Conservation (phyloP, 2,113 vertebrate genomes). For the Loxodonta africana region DNA sequence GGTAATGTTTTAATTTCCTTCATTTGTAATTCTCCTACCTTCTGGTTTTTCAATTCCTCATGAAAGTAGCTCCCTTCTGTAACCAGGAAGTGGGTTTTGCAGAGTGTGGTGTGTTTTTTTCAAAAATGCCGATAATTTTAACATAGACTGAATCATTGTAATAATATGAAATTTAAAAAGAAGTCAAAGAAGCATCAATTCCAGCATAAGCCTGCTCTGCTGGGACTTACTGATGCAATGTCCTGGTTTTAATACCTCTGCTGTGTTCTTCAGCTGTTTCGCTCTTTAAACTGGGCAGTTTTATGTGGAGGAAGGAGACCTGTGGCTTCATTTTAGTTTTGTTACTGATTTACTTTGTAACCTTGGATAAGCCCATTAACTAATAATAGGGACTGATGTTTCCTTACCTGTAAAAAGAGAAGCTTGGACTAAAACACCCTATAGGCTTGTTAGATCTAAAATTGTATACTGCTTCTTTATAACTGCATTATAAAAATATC, state of each 20-base stretch:
- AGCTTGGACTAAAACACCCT: not conserved
- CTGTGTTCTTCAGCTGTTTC: not conserved
- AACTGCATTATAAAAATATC: not conserved
- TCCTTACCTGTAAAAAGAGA: slow-evolving; percentile 5
- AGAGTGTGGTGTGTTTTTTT: not conserved
- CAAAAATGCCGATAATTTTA: not conserved
- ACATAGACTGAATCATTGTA: not conserved
- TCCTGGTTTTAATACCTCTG: not conserved
- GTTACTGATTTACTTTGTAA: not conserved
- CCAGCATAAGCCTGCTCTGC: not conserved
- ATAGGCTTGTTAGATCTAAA: not conserved
- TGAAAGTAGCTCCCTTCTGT: not conserved
- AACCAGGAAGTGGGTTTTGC: slow-evolving; percentile 26
- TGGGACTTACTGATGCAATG: not conserved
- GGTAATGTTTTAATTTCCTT: slow-evolving; percentile 5
- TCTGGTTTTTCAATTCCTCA: not conserved
- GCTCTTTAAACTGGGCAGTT: not conserved
- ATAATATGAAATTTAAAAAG: not conserved
- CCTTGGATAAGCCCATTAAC: not conserved
- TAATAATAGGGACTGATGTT: not conserved
- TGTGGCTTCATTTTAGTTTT: not conserved
- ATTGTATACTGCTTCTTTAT: not conserved
- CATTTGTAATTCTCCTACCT: not conserved
- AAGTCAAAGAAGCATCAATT: not conserved
- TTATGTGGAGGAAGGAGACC: not conserved